These are phyloP conservation scores for Mus spicilegus DNA, from an alignment of 2,113 vertebrate species.

Conservation along the genomic window DNA sequence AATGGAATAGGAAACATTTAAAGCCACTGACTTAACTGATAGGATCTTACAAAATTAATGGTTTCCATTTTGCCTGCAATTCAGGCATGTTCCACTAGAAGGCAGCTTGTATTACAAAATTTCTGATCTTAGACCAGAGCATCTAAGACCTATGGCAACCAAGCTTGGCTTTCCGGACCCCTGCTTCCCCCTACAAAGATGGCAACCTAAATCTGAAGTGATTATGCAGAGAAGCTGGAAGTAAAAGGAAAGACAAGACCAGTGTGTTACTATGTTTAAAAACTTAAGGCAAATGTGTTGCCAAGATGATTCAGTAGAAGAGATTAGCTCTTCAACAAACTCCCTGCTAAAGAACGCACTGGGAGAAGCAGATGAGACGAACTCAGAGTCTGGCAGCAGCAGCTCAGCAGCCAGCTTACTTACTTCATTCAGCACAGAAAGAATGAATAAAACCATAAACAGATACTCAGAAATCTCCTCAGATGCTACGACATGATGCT, in stretches of 20 bases:
- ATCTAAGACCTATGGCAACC: neutral
- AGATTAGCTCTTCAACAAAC: neutral
- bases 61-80: constrained; percentile 30
- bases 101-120: neutral
- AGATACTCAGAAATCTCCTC: constrained; percentile 1
- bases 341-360: neutral
- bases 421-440: constrained; percentile 17
- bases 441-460: neutral
- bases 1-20: neutral
- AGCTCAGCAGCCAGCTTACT: neutral
- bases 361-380: neutral
- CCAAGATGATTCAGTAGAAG: neutral
- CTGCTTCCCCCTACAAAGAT: neutral
- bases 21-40: neutral
- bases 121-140: constrained; percentile 5
- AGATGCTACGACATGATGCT: neutral
- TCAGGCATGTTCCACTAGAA: neutral
- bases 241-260: neutral
- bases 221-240: neutral
- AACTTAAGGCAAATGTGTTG: neutral
- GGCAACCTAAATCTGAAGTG: constrained; percentile 14
- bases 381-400: neutral
- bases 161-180: neutral
- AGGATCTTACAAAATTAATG: neutral
- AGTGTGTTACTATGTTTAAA: neutral